A percentile compares a stretch with the other conserved stretches of the same genome.
Evolutionary conservation across 2,113 vertebrate species (phyloP).

Genomic region (Amia ocellicauda): DNA sequence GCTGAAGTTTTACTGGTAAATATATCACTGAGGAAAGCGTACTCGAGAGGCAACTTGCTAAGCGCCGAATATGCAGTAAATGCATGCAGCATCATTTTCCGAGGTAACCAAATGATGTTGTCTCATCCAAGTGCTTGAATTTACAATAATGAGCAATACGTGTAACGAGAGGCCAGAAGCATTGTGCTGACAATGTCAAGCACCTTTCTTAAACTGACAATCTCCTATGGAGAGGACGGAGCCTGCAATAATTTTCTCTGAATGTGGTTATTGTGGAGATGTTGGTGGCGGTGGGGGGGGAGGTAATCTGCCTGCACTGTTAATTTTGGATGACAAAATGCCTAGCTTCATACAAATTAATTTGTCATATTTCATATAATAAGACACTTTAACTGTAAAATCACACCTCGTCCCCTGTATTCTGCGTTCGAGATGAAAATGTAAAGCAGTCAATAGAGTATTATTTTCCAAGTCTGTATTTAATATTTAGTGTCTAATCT

Average conservation of each 20-base stretch:
- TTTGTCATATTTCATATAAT: conserved; percentile 51
- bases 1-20: conserved; percentile 4
- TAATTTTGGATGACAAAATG: conserved; percentile 47
- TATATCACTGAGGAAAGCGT: background rate
- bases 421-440: conserved; percentile 51
- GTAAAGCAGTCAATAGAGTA: conserved; percentile 39
- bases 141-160: conserved; percentile 53
- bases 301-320: conserved; percentile 28
- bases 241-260: conserved; percentile 21
- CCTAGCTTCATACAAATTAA: conserved; percentile 35
- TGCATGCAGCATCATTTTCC: conserved; percentile 11
- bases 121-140: conserved; percentile 35
- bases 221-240: conserved; percentile 54
- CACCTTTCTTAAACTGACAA: conserved; percentile 27
- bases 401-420: conserved; percentile 40
- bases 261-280: conserved; percentile 10
- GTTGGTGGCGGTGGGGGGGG: too few relatives aligned
- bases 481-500: too few relatives aligned
- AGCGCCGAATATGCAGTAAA: background rate
- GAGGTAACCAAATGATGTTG: conserved; percentile 24
- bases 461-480: too few relatives aligned
- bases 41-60: conserved; percentile 3
- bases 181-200: conserved; percentile 20
- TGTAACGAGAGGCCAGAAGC: background rate
- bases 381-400: conserved; percentile 52